Base-by-base conservation (phyloP, 2,888 invertebrate species). In the Julus scanicus region DNA sequence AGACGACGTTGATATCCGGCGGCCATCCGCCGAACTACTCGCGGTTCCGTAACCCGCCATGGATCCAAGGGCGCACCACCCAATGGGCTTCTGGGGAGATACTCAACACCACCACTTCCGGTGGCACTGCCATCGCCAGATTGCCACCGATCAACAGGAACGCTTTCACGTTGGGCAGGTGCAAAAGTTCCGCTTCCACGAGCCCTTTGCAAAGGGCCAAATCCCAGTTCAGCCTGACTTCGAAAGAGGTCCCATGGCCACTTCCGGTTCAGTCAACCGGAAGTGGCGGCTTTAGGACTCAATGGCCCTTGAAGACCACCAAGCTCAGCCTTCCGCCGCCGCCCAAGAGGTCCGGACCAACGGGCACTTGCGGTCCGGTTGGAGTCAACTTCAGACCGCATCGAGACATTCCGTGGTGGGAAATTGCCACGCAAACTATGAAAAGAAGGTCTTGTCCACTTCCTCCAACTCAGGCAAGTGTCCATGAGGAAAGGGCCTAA, bases 391-490 rank as follows among this genome's bases (percentile, higher is more conserved):
- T 89, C 85, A 57, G 89, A n/a, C 92, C 92, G 90, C 94, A 95
- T 91, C 95, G 95, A 49, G 94, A 95, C 89, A 94, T 97, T 89
- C 97, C 97, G 0, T 97, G 97, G 97, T 97, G 96, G 95, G 97
- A 97, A 92, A 92, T 97, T 90, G 97, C 97, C 80, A 96, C 96
- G 87, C 94, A 95, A 90, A 95, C 95, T 90, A 93, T 93, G 90
- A 94, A 96, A 90, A 95, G 95, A 91, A 94, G 96, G 91, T 96
- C 96, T 91, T 97, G 97, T 92, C 96, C 96, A 13, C 40, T 53
- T 80, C 84, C 80, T 48, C 29, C 49, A 3, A 5, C 11, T 5
- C 87, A 88, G 88, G 88, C 88, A 80, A 88, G 88, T 88, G 37
- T 48, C 48, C 48, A 9, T 8, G 48, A 8, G 48, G 48, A 8